Conservation (phyloP, 2,888 invertebrate species). For the Autographa pulchrina region DNA sequence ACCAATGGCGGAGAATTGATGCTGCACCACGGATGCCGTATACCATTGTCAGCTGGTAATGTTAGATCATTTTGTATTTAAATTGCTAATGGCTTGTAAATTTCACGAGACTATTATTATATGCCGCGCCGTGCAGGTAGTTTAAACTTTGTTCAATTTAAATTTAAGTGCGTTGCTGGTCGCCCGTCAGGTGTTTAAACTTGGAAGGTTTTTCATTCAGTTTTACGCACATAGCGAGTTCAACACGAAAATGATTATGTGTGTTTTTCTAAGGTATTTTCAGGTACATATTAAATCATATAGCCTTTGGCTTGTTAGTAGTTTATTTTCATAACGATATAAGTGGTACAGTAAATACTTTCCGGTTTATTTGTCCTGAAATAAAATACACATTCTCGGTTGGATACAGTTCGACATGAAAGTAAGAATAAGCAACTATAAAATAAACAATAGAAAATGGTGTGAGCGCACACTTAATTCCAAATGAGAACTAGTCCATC, state of each 20-base stretch:
- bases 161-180: conserved; percentile 15
- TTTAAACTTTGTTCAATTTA: conserved; percentile 14
- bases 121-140: conserved; percentile 2
- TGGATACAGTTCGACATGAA: background rate
- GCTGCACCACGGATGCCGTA: conserved; percentile 23
- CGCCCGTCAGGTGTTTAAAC: background rate
- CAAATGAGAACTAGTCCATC: conserved; percentile 1
- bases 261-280: no score
- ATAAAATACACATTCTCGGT: no score
- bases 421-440: background rate
- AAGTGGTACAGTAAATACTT: no score
- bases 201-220: background rate
- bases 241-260: background rate
- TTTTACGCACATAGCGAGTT: background rate
- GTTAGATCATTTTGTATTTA: conserved; percentile 60
- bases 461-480: background rate
- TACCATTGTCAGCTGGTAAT: conserved; percentile 62
- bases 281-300: no score
- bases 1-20: conserved; percentile 33
- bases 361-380: no score
- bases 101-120: conserved; percentile 33
- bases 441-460: background rate
- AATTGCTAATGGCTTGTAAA: conserved; percentile 62
- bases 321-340: no score
- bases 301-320: no score